Conservation (phyloP, 1,140 invertebrate genomes). For the Drosophila bocqueti region DNA sequence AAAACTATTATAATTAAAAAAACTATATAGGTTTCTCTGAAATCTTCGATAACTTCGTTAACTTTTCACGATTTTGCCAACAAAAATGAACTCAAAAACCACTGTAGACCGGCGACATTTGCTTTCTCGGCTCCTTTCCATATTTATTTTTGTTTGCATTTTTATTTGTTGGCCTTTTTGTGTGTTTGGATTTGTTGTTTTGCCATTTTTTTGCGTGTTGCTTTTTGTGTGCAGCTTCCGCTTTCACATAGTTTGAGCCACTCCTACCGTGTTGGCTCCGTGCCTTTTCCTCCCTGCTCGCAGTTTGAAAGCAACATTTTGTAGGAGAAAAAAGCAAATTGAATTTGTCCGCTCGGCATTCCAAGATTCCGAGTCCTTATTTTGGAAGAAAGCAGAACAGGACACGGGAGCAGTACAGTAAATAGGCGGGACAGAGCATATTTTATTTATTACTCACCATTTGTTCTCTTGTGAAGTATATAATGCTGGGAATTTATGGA, state of each 20-base stretch:
- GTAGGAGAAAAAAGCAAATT: slow-evolving; percentile 47
- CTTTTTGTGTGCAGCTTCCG: slow-evolving; percentile 50
- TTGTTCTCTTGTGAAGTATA: not conserved
- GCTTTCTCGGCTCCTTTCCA: slow-evolving; percentile 12
- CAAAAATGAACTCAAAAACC: not conserved
- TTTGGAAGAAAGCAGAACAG: slow-evolving; percentile 10
- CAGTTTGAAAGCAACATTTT: slow-evolving; percentile 54
- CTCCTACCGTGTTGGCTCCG: slow-evolving; percentile 2
- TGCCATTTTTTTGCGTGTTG: slow-evolving; percentile 30
- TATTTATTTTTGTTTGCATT: not conserved
- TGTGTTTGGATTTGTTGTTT: not conserved
- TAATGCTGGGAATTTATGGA: slow-evolving; percentile 3
- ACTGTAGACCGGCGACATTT: slow-evolving; percentile 27
- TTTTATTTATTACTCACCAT: slow-evolving; percentile 9
- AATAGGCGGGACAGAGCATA: slow-evolving; percentile 11
- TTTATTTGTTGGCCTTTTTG: slow-evolving; percentile 1
- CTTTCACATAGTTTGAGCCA: slow-evolving; percentile 35
- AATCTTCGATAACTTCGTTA: not conserved
- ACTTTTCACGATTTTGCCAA: not conserved
- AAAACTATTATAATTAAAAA: too few species aligned
- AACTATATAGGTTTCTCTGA: not conserved
- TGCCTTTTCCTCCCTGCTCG: not conserved
- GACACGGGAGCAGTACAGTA: slow-evolving; percentile 15
- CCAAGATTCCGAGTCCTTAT: slow-evolving; percentile 27
- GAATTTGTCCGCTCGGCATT: slow-evolving; percentile 54